A percentile compares a stretch with the other conserved stretches of the same genome.
Evolutionary conservation across 1,140 invertebrate genomes (phyloP).

Genomic region (Euglossa dilemma): DNA sequence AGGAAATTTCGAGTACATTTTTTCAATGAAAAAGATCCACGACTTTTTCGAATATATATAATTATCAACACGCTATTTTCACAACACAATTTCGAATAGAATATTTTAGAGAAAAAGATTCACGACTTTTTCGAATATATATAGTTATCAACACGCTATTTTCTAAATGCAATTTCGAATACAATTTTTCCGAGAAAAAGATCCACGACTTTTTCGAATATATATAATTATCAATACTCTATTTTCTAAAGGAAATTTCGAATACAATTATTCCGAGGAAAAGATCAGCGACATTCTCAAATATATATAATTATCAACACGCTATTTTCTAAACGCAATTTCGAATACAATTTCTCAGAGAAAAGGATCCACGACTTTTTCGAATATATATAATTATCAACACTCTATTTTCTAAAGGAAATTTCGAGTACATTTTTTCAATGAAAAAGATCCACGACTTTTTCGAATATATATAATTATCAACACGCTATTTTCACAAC

Average conservation of each 20-base stretch:
- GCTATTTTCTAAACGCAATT: neutral
- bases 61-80: neutral
- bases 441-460: too few species aligned
- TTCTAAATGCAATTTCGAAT: neutral
- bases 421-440: neutral
- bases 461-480: too few species aligned
- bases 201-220: too few species aligned
- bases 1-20: neutral
- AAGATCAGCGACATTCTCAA: too few species aligned
- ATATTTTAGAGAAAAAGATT: neutral
- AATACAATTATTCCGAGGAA: neutral
- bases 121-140: too few species aligned
- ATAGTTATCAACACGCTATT: too few species aligned
- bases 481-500: neutral
- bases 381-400: too few species aligned
- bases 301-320: too few species aligned
- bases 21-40: neutral
- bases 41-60: too few species aligned
- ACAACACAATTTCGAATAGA: neutral
- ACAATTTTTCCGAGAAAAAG: neutral
- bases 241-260: neutral
- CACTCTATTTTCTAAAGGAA: neutral
- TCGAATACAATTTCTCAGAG: neutral
- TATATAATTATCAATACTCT: too few species aligned
- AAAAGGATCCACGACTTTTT: too few species aligned